Conservation (phyloP, 2,888 invertebrate genomes). For the Chydorus sphaericus region DNA sequence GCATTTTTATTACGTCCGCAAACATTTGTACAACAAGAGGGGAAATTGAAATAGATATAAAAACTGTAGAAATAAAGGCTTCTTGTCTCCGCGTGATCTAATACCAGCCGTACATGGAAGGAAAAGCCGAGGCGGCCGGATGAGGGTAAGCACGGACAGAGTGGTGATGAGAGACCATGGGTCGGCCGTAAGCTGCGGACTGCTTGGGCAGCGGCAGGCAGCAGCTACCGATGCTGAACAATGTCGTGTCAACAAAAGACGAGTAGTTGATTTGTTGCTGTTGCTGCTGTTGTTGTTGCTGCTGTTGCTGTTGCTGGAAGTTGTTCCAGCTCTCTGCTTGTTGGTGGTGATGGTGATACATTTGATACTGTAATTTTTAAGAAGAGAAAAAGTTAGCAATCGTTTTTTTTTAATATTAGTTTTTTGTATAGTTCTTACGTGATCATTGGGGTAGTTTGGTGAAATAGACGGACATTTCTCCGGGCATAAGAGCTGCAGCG, state of each 20-base stretch:
- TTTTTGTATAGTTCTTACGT: background rate
- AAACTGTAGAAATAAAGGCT: no score
- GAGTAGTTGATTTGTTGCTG: background rate
- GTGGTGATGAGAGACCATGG: background rate
- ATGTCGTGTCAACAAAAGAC: no score
- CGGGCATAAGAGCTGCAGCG: background rate
- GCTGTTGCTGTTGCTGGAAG: background rate
- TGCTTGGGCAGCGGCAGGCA: no score
- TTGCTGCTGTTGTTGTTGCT: conserved; percentile 2
- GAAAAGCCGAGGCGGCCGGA: conserved; percentile 6
- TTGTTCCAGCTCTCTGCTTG: conserved; percentile 1
- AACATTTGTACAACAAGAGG: no score
- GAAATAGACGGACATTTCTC: conserved; percentile 1
- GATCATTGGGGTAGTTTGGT: background rate
- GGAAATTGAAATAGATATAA: no score
- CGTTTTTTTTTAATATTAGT: background rate
- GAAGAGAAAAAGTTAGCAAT: background rate
- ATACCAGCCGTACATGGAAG: conserved; percentile 14
- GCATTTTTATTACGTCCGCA: background rate
- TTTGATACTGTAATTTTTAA: background rate
- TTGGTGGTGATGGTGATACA: background rate
- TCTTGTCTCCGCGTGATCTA: no score
- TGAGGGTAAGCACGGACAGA: background rate
- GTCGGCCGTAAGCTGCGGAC: background rate
- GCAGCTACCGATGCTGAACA: background rate